Conservation (phyloP, 2,888 invertebrate genomes). For the Timema cristinae region DNA sequence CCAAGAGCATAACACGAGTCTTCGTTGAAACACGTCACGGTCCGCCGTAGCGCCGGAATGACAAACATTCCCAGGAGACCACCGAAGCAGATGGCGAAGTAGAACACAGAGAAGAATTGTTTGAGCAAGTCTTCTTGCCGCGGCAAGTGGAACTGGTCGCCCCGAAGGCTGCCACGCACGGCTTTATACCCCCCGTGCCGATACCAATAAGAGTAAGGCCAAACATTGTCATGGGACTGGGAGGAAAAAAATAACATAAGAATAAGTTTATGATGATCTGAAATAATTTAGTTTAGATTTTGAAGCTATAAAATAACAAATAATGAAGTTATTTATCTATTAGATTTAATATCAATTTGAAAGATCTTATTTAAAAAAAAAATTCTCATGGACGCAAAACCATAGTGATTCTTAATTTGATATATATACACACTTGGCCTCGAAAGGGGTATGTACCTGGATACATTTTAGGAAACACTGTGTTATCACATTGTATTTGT, state of each 20-base stretch:
- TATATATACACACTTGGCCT: no score
- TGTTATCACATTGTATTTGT: no score
- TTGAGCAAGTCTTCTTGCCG: conserved; percentile 74
- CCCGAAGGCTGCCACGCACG: conserved; percentile 95
- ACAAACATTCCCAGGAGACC: conserved; percentile 63
- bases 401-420: no score
- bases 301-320: no score
- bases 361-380: no score
- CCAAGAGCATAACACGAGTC: conserved; percentile 69
- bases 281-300: no score
- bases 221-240: conserved; percentile 58
- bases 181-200: conserved; percentile 94
- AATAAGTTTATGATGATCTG: background rate
- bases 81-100: conserved; percentile 73
- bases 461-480: background rate
- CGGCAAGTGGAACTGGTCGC: conserved; percentile 83
- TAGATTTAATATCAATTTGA: no score
- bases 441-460: background rate
- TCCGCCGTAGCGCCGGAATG: conserved; percentile 67
- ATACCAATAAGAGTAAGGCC: conserved; percentile 75
- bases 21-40: conserved; percentile 61
- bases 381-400: no score
- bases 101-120: conserved; percentile 92
- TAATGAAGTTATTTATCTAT: no score
- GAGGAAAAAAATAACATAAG: conserved; percentile 31